Conservation (phyloP, 2,797 vertebrate genomes). For the Melanotaenia maccullochi region DNA sequence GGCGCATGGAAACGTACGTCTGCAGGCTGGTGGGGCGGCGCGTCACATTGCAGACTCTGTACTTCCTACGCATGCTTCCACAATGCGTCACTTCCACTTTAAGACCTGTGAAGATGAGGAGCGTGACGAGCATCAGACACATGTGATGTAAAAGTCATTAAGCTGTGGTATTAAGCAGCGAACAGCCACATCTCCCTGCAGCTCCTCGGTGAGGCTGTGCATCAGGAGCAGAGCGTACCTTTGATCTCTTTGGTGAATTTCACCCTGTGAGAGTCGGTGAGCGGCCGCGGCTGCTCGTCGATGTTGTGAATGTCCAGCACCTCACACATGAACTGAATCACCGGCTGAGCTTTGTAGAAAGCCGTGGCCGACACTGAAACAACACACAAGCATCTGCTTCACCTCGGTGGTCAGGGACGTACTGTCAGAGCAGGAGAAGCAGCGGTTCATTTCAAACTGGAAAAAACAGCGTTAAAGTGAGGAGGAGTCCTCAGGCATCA, state of each 20-base stretch:
- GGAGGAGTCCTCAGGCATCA: too few relatives aligned
- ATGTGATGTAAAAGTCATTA: too few relatives aligned
- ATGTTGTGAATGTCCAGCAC: constrained; percentile 99
- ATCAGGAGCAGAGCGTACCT: constrained; percentile 73
- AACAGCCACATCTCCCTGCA: too few relatives aligned
- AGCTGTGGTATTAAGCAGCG: not conserved
- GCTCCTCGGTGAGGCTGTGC: too few relatives aligned
- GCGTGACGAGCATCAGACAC: not conserved
- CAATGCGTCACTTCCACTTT: constrained; percentile 99
- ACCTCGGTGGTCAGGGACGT: too few relatives aligned
- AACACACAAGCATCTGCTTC: too few relatives aligned
- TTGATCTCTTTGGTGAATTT: constrained; percentile 99
- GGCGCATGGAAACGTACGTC: constrained; percentile 85
- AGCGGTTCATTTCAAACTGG: too few relatives aligned
- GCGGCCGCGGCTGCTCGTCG: constrained; percentile 95
- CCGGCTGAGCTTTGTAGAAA: constrained; percentile 98
- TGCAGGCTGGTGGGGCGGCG: constrained; percentile 96
- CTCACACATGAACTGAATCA: constrained; percentile 99
- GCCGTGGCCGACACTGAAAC: constrained; percentile 95
- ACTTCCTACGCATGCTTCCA: constrained; percentile 98
- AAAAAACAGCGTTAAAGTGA: too few relatives aligned
- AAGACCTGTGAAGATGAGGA: constrained; percentile 84
- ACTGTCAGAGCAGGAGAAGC: too few relatives aligned
- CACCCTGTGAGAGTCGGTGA: constrained; percentile 98
- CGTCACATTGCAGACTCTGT: constrained; percentile 96